Evolutionary conservation across 64 coral and sea anemone species (phyloP).

Genomic region (Porites australiensis): DNA sequence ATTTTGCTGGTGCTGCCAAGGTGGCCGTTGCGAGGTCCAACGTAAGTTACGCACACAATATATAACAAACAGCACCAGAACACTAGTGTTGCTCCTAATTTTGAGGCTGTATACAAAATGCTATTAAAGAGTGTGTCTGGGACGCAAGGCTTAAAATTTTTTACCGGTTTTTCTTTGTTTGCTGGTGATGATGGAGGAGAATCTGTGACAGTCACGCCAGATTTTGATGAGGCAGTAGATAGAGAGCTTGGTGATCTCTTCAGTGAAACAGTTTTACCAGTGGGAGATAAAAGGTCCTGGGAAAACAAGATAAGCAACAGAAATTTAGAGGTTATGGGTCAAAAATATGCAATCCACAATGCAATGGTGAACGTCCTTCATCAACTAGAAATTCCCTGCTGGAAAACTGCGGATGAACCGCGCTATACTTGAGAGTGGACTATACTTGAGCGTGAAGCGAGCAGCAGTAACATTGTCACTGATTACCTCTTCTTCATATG

Average conservation of each 20-base stretch:
- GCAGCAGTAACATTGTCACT: not conserved
- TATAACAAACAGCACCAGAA: too few relatives aligned
- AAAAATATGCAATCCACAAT: not conserved
- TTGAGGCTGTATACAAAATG: not conserved
- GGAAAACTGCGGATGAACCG: not conserved
- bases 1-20: too few relatives aligned
- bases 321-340: not conserved
- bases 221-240: slow-evolving; percentile 71
- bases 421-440: too few relatives aligned
- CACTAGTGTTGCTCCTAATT: too few relatives aligned
- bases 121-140: not conserved
- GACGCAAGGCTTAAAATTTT: not conserved
- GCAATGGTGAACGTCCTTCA: too few relatives aligned
- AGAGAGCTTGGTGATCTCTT: slow-evolving; percentile 73
- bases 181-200: slow-evolving; percentile 52
- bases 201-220: slow-evolving; percentile 47
- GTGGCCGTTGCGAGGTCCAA: too few relatives aligned
- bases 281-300: slow-evolving; percentile 27
- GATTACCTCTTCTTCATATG: slow-evolving; percentile 76
- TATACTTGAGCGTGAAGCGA: too few relatives aligned
- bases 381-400: too few relatives aligned
- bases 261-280: slow-evolving; percentile 52
- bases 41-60: too few relatives aligned
- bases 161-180: slow-evolving; percentile 83
- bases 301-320: not conserved